Evolutionary conservation across 2,888 invertebrate genomes (phyloP), one percentile per base, ranked within the genome.

Genomic region (Muscina levida): DNA sequence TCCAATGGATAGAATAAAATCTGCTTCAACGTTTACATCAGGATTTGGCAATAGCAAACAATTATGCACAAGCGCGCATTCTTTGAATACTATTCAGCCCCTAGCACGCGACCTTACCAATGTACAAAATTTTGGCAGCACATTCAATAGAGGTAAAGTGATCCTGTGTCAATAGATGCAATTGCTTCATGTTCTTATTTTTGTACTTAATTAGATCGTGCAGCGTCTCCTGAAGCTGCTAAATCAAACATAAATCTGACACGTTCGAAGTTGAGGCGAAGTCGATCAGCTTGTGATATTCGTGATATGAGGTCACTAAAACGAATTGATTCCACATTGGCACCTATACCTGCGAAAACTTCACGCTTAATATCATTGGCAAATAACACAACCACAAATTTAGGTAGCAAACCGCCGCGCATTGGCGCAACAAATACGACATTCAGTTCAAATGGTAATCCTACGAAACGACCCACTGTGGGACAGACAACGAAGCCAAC

Each of bases 1-100:
- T 72, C 90, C 90, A 3, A 86, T 85, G 73, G 90, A 90, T 73
- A 85, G 90, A 10, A 89, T 90, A 39, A 89, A 87, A 72, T 48
- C 86, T 1, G 39, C 80, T n/a, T 42, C 39, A n/a, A 8, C 31
- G 42, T 51, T 53, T 5, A n/a, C 65, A 17, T 13, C 44, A 5
- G 81, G 70, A 19, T 83, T 84, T 37, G 82, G 76, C 11, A 71
- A 67, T 53, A 83, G 79, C 72, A 57, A 62, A 8, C 74, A 72
- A 57, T 15, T 73, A 1, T 48, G 68, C 15, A 59, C 56, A 24
- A 72, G 66, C 8, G 22, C 74, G 8, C 26, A 71, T 42, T 57
- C 75, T 1, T 37, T 78, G n/a, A 59, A 76, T 26, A 72, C 51
- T 51, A 66, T 68, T 22, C 84, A 81, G 24, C 86, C 86, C 5